Evolutionary conservation across 2,888 invertebrate species (phyloP).

Genomic region (Orgyia antiqua): DNA sequence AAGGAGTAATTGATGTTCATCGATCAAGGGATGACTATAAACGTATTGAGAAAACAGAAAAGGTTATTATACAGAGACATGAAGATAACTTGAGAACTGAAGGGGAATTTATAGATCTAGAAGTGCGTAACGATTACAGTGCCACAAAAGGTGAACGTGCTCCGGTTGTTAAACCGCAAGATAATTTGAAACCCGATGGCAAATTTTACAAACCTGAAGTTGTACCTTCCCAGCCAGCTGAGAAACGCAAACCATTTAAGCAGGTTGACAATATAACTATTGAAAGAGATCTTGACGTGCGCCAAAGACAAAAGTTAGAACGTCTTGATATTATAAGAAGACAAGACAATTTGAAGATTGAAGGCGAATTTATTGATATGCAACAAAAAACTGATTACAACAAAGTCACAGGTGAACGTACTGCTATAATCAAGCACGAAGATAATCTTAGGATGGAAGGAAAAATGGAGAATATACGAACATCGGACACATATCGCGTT

Average conservation of each 20-base stretch:
- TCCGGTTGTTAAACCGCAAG: conserved; percentile 79
- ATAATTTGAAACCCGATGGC: conserved; percentile 81
- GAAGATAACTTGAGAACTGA: conserved; percentile 79
- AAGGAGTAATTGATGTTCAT: conserved; percentile 77
- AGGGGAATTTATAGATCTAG: conserved; percentile 73
- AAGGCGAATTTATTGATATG: conserved; percentile 78
- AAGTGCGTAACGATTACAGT: conserved; percentile 71
- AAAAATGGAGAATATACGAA: conserved; percentile 72
- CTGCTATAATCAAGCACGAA: conserved; percentile 74
- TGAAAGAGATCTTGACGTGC: conserved; percentile 55
- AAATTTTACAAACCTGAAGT: conserved; percentile 73
- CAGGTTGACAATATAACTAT: conserved; percentile 80
- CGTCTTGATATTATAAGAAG: conserved; percentile 78
- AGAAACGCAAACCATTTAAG: conserved; percentile 75
- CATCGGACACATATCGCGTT: conserved; percentile 74
- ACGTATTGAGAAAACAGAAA: conserved; percentile 73
- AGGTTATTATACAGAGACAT: conserved; percentile 67
- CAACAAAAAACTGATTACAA: conserved; percentile 77
- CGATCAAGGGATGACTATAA: conserved; percentile 78
- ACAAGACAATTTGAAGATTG: conserved; percentile 80
- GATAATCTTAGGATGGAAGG: conserved; percentile 83
- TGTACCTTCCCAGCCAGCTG: conserved; percentile 70
- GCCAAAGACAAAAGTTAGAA: conserved; percentile 68
- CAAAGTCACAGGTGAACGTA: conserved; percentile 67
- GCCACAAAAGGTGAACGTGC: conserved; percentile 80